These are phyloP conservation scores for Hartigia nigra DNA, from an alignment of 2,888 invertebrate genomes.

Conservation along the genomic window DNA sequence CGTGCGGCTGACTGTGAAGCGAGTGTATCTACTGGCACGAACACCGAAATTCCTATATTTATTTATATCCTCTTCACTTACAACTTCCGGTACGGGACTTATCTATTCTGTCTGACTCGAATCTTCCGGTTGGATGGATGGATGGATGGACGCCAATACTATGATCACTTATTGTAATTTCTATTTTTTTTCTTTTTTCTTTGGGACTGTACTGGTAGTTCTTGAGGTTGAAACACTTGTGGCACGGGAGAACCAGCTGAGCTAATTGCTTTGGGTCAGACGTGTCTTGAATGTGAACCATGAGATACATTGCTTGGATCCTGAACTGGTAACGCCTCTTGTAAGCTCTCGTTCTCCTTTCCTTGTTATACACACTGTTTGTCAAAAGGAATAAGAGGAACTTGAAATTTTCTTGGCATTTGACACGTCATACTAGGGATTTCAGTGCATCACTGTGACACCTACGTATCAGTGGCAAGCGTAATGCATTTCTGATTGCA, in stretches of 20 bases:
- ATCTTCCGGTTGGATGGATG: neutral
- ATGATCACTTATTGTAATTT: neutral
- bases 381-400: neutral
- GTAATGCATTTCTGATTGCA: neutral
- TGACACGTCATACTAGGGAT: neutral
- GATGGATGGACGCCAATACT: no score
- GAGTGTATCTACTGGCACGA: neutral
- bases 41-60: neutral
- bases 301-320: neutral
- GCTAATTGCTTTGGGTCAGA: neutral
- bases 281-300: neutral
- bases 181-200: neutral
- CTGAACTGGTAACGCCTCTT: neutral
- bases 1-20: neutral
- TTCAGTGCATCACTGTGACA: neutral
- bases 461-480: neutral
- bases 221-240: neutral
- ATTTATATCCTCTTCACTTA: neutral
- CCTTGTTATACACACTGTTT: neutral
- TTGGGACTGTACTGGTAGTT: neutral
- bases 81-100: neutral
- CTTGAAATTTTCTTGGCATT: neutral
- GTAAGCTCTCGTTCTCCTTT: neutral
- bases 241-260: neutral
- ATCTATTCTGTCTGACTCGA: neutral